phyloP scores from a whole-genome alignment of 2,113 vertebrate species.

The Paratilapia polleni region DNA sequence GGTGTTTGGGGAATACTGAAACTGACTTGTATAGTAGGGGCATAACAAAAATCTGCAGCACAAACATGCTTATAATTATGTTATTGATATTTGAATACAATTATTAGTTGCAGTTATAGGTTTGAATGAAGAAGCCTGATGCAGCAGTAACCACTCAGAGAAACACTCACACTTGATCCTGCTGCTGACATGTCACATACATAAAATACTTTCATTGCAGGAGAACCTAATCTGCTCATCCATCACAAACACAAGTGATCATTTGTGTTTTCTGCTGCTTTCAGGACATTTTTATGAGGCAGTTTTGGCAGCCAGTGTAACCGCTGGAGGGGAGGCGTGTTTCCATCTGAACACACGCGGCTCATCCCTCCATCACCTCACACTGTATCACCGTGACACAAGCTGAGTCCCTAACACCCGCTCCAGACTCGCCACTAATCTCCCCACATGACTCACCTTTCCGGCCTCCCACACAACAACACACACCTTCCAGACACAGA shows the following conservation, averaged over 20 bases:
- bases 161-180: neutral
- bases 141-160: neutral
- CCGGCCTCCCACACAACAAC: neutral
- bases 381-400: slow-evolving; percentile 8
- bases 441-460: slow-evolving; percentile 14
- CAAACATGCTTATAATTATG: neutral
- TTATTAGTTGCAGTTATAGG: neutral
- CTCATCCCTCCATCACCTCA: slow-evolving; percentile 37
- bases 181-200: neutral
- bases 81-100: neutral
- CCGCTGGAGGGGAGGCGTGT: neutral
- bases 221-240: neutral
- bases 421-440: slow-evolving; percentile 54
- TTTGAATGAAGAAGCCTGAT: neutral
- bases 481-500: slow-evolving; percentile 62
- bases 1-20: no score
- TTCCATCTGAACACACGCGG: neutral
- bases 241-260: neutral
- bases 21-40: no score
- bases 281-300: slow-evolving; percentile 1
- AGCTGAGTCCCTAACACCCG: slow-evolving; percentile 23
- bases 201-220: neutral
- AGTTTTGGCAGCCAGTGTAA: neutral
- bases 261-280: neutral
- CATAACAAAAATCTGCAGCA: neutral